These are phyloP conservation scores for Acleris laterana DNA, from an alignment of 2,888 invertebrate genomes.

Conservation along the genomic window DNA sequence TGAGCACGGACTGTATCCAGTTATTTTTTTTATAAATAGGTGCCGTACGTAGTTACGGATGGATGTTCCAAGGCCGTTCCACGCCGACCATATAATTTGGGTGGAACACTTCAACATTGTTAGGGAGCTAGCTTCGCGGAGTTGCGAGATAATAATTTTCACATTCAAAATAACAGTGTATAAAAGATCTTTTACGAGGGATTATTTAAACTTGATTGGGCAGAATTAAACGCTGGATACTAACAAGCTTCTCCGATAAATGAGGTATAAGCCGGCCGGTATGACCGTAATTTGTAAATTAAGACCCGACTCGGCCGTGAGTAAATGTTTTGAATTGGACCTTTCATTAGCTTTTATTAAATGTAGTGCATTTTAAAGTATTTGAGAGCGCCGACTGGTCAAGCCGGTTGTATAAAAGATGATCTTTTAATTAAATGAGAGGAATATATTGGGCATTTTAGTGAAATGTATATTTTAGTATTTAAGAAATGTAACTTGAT, in stretches of 20 bases:
- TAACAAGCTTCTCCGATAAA: slow-evolving; percentile 52
- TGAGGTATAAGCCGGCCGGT: slow-evolving; percentile 56
- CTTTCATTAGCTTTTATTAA: slow-evolving; percentile 70
- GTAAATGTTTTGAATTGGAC: slow-evolving; percentile 70
- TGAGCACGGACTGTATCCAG: slow-evolving; percentile 67
- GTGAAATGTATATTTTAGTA: too few relatives aligned
- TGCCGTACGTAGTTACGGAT: slow-evolving; percentile 37
- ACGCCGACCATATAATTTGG: slow-evolving; percentile 67
- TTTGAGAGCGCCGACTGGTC: slow-evolving; percentile 48
- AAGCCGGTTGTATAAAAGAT: slow-evolving; percentile 32
- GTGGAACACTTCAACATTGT: slow-evolving; percentile 59
- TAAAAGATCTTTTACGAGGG: slow-evolving; percentile 52
- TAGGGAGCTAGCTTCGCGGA: slow-evolving; percentile 64
- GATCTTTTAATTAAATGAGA: background rate
- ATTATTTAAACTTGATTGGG: slow-evolving; percentile 64
- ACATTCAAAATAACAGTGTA: slow-evolving; percentile 71
- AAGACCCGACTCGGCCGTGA: slow-evolving; percentile 52
- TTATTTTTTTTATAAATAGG: slow-evolving; percentile 56
- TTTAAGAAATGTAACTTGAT: too few relatives aligned
- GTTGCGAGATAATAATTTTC: slow-evolving; percentile 72
- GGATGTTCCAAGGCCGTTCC: slow-evolving; percentile 39
- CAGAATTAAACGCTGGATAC: slow-evolving; percentile 47
- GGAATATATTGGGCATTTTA: too few relatives aligned
- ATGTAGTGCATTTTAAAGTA: slow-evolving; percentile 51
- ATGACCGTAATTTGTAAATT: slow-evolving; percentile 73